These are phyloP conservation scores for Anas platyrhynchos DNA, from an alignment of 2,113 vertebrate genomes.

Conservation along the genomic window DNA sequence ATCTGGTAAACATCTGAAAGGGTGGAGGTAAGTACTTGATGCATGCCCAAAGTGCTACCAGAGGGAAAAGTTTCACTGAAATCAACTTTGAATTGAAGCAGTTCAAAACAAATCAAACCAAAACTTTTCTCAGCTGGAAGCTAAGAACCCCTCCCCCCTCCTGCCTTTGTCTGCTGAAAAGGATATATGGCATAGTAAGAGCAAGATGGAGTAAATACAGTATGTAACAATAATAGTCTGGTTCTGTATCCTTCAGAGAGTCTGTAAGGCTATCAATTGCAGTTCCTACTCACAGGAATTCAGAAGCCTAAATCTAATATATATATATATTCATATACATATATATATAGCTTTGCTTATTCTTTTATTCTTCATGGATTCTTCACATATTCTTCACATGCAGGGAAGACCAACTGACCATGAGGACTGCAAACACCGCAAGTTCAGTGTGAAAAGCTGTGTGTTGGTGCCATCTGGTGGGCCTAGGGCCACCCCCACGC, in stretches of 20 bases:
- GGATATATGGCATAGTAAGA: background rate
- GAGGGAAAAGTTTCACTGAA: background rate
- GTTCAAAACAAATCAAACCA: background rate
- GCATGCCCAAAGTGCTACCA: background rate
- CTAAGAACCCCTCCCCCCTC: background rate
- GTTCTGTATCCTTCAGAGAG: background rate
- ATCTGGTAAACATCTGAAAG: background rate
- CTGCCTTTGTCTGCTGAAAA: background rate
- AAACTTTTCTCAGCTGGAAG: background rate
- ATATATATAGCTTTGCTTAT: background rate
- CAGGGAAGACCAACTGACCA: background rate
- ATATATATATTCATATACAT: too few relatives aligned
- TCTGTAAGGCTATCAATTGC: background rate
- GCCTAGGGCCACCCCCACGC: background rate
- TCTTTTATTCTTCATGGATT: background rate
- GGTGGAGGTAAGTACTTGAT: background rate
- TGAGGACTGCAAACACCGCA: too few relatives aligned
- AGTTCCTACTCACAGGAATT: background rate
- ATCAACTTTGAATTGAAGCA: background rate
- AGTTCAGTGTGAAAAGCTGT: background rate
- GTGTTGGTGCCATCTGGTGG: conserved; percentile 62
- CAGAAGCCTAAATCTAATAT: background rate
- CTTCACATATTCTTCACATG: rapidly evolving
- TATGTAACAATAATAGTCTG: background rate
- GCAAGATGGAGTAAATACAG: background rate